A percentile compares a stretch with the other conserved stretches of the same genome.
Evolutionary conservation across 2,113 vertebrate species (phyloP).

Genomic region (Elaphurus davidianus): DNA sequence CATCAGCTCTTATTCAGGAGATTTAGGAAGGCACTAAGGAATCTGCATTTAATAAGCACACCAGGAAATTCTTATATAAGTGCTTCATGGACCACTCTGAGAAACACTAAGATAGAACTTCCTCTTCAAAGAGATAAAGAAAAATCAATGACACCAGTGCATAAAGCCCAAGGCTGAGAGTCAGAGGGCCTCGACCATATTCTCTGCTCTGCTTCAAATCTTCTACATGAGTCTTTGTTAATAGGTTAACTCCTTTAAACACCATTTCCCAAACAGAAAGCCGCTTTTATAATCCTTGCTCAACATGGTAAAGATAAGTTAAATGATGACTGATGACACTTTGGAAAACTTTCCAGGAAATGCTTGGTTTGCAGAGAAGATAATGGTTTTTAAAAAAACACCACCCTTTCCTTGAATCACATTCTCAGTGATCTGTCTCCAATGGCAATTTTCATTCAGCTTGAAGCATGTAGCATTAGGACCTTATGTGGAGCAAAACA

Average conservation of each 20-base stretch:
- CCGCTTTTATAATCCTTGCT: not conserved
- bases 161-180: not conserved
- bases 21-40: not conserved
- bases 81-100: not conserved
- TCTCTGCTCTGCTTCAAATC: not conserved
- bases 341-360: not conserved
- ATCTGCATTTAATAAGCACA: not conserved
- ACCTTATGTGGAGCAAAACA: not conserved
- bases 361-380: not conserved
- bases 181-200: not conserved
- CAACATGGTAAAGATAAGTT: not conserved
- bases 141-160: not conserved
- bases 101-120: not conserved
- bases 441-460: not conserved
- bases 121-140: not conserved
- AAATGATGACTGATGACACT: constrained; percentile 11
- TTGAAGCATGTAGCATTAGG: not conserved
- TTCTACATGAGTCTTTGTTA: not conserved
- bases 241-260: not conserved
- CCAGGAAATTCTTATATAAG: not conserved
- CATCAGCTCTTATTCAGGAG: not conserved
- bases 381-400: not conserved
- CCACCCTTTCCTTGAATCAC: not conserved
- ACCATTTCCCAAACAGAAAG: constrained; percentile 20
- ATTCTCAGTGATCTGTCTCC: not conserved